Evolutionary conservation across 2,888 invertebrate species (phyloP), one percentile per base, ranked within the genome.

Genomic region (Oscheius sp.): DNA sequence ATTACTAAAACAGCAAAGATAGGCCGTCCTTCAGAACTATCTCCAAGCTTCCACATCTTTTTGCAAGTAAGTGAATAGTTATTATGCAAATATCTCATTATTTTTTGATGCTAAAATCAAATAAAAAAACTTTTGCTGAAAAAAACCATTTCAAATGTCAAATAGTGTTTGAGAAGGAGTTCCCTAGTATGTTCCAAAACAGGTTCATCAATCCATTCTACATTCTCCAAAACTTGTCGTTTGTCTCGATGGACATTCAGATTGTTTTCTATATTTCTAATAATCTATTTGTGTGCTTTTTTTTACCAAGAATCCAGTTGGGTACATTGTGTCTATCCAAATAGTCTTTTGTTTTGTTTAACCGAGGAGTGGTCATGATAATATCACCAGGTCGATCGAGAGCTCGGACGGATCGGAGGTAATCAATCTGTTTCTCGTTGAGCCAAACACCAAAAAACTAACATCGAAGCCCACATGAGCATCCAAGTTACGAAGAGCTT

Each of bases 101-200:
- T 37, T 12, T 33, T 15, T 15, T 39, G 2, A 53, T 65, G 52
- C 53, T 39, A 25, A 64, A 65, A 31, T n/a, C 17, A 0, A 12
- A 27, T 29, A 5, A 52, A 31, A 20, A 25, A 6, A 3, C 17
- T 15, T n/a, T 20, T 17, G 20, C 33, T 52, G 10, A 3, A 20
- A 8, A 25, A 46, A 20, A 53, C 53, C 42, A 31, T 61, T 20
- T 65, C 65, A 34, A 65, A 65, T 53, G 65, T 23, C 23, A 65
- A 25, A 27, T 65, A 65, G n/a, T 34, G n/a, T n/a, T n/a, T n/a
- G n/a, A n/a, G n/a, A n/a, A n/a, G n/a, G 12, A 65, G 27, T n/a
- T 39, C 39, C 10, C 15, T 20, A 23, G 50, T 53, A 25, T 39
- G 23, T 2, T 17, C 65, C 2, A 25, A n/a, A 39, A 31, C 34